These are phyloP conservation scores for Latrodectus hesperus DNA, from an alignment of 2,888 invertebrate species.

Conservation along the genomic window DNA sequence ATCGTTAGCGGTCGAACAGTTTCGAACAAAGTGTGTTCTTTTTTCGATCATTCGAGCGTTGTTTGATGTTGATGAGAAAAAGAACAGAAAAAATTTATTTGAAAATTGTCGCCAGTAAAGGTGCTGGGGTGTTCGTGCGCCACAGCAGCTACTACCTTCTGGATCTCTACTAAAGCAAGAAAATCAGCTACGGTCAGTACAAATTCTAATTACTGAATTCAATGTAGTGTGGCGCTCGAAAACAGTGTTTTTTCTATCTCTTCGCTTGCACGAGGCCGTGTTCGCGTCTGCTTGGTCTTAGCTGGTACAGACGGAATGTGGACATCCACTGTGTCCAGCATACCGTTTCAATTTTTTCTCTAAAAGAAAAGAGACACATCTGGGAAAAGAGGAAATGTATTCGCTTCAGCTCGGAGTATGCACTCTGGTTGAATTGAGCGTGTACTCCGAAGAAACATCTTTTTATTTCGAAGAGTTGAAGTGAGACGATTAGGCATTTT, in stretches of 20 bases:
- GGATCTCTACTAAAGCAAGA: neutral
- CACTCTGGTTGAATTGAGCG: slow-evolving; percentile 17
- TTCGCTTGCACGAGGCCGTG: neutral
- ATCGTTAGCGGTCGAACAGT: neutral
- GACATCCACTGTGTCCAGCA: slow-evolving; percentile 12
- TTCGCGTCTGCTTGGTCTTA: slow-evolving; percentile 27
- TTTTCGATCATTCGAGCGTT: neutral
- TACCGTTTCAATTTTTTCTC: neutral
- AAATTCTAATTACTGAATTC: slow-evolving; percentile 37
- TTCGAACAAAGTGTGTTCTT: neutral
- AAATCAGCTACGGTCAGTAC: slow-evolving; percentile 16
- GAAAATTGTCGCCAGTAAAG: neutral
- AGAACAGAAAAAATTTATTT: neutral
- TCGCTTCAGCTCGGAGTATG: slow-evolving; percentile 21
- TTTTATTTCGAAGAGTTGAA: neutral
- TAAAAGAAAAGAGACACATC: neutral
- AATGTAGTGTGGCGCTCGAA: neutral
- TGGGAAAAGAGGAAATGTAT: slow-evolving; percentile 22
- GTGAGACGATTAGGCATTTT: neutral
- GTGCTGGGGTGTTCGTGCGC: slow-evolving; percentile 45
- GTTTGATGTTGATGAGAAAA: neutral
- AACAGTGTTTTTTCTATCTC: neutral
- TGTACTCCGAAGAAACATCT: neutral
- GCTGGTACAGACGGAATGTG: slow-evolving; percentile 28
- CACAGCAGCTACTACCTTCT: slow-evolving; percentile 2